Percentiles rank a stretch among this genome's conserved stretches.
Evolutionary conservation across 2,888 invertebrate species (phyloP).

Genomic region (Tetanocera ferruginea): DNA sequence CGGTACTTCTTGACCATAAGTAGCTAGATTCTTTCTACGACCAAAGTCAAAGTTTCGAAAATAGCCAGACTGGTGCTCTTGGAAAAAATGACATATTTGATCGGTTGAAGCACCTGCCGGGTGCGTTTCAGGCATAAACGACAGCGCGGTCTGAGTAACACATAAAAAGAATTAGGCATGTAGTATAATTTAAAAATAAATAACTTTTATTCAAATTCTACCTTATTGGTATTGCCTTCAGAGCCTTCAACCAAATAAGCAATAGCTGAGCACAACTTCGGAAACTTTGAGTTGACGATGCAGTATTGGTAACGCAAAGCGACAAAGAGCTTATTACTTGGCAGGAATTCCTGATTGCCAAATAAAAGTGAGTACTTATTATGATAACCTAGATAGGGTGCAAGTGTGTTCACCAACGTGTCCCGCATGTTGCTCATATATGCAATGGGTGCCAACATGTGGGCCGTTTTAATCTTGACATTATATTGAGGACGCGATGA

Average conservation of each 20-base stretch:
- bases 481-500: conserved; percentile 60
- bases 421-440: conserved; percentile 72
- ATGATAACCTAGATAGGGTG: conserved; percentile 61
- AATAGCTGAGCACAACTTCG: conserved; percentile 2
- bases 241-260: background rate
- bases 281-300: conserved; percentile 39
- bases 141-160: conserved; percentile 24
- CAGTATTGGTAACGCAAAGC: conserved; percentile 71
- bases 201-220: background rate
- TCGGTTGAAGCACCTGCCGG: conserved; percentile 61
- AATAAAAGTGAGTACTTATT: conserved; percentile 54
- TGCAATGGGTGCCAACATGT: conserved; percentile 62
- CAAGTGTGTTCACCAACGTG: conserved; percentile 64
- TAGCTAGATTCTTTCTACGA: conserved; percentile 49
- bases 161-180: background rate
- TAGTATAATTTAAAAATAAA: background rate
- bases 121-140: conserved; percentile 42
- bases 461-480: conserved; percentile 59
- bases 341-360: conserved; percentile 74
- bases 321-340: conserved; percentile 71
- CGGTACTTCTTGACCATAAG: conserved; percentile 53
- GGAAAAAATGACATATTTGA: conserved; percentile 61
- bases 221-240: conserved; percentile 1
- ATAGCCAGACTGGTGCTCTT: conserved; percentile 56
- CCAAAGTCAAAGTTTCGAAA: conserved; percentile 59